Evolutionary conservation across 2,888 invertebrate genomes (phyloP).

Genomic region (Serrognathus titanus): DNA sequence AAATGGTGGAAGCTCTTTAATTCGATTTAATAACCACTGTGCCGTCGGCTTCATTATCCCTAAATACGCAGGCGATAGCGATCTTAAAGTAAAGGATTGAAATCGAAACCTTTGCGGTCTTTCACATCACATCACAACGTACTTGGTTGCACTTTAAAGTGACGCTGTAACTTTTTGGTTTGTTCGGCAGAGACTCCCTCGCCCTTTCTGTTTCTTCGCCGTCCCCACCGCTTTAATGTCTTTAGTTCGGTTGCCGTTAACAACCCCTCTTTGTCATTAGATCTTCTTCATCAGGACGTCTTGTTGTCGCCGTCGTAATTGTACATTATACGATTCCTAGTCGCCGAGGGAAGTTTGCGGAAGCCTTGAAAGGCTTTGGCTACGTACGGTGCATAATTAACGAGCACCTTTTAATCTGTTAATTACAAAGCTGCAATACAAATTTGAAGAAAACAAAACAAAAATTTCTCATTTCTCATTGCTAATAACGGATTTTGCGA

Average conservation of each 20-base stretch:
- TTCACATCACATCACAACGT: conserved; percentile 38
- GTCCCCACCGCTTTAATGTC: conserved; percentile 27
- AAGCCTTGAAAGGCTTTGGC: background rate
- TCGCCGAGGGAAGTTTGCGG: background rate
- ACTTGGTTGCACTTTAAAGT: conserved; percentile 37
- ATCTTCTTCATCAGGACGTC: conserved; percentile 29
- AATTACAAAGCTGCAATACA: too few species aligned
- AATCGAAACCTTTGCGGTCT: conserved; percentile 14
- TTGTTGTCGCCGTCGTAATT: conserved; percentile 24
- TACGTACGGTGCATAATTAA: too few species aligned
- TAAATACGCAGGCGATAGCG: background rate
- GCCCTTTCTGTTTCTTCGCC: conserved; percentile 20
- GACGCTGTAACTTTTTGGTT: conserved; percentile 31
- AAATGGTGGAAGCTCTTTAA: too few species aligned
- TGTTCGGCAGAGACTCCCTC: conserved; percentile 13
- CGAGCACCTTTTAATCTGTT: too few species aligned
- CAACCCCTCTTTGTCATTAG: conserved; percentile 32
- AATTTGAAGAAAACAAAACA: too few species aligned
- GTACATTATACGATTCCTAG: conserved; percentile 12
- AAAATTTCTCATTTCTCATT: too few species aligned
- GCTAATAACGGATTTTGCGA: too few species aligned
- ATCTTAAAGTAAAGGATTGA: background rate
- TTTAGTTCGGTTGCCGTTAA: conserved; percentile 32
- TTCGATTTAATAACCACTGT: too few species aligned
- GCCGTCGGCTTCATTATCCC: too few species aligned